Evolutionary conservation across 2,888 invertebrate genomes (phyloP), one percentile per base, ranked within the genome.

Genomic region (Anoplius nigerrimus): DNA sequence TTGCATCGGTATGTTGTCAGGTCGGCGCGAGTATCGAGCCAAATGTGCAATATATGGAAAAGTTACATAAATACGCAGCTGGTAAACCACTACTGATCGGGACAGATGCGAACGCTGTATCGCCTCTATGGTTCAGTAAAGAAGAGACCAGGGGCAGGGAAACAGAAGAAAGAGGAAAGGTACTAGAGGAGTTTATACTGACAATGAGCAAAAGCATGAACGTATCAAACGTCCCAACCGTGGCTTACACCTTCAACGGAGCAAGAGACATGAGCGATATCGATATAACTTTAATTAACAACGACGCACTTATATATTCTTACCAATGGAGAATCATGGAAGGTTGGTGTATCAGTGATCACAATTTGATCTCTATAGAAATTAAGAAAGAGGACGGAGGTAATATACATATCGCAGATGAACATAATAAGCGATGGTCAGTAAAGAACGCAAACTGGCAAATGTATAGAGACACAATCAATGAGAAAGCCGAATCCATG

Each of bases 41-140:
- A n/a, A n/a, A n/a, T n/a, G n/a, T n/a, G n/a, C n/a, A n/a, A n/a
- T n/a, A n/a, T n/a, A n/a, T n/a, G n/a, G n/a, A n/a, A n/a, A n/a
- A n/a, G n/a, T n/a, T n/a, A n/a, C n/a, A n/a, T n/a, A n/a, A n/a
- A n/a, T n/a, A n/a, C n/a, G n/a, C n/a, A n/a, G n/a, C n/a, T n/a
- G n/a, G n/a, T n/a, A n/a, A n/a, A n/a, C n/a, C n/a, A n/a, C n/a
- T n/a, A n/a, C n/a, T n/a, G n/a, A n/a, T n/a, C n/a, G n/a, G n/a
- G n/a, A n/a, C n/a, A n/a, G n/a, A n/a, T n/a, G n/a, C n/a, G n/a
- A n/a, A n/a, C n/a, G n/a, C n/a, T n/a, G n/a, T n/a, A n/a, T n/a
- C n/a, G n/a, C 62, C 59, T 1, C 18, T 74, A 20, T 79, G 79
- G 73, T 45, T 65, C 27, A 74, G 71, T 24, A 68, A 66, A 24